Base-by-base conservation (phyloP, 2,888 invertebrate species). In the Sphaerophoria rueppellii region DNA sequence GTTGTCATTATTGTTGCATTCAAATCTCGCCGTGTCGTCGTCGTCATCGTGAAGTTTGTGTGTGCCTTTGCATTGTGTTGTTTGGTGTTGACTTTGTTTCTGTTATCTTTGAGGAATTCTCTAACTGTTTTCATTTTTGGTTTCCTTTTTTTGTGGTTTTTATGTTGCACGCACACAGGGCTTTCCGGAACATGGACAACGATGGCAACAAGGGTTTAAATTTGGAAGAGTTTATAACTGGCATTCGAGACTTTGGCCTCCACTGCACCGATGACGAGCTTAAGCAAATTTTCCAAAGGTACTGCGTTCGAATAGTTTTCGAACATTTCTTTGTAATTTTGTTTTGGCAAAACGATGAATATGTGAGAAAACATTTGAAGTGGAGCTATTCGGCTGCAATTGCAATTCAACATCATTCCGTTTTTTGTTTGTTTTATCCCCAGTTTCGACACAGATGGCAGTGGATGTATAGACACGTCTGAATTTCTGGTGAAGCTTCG, bases 151-250 rank as follows among this genome's bases (percentile, higher is more conserved):
- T 57, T 81, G 63, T 70, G 70, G 63, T 73, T 12, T 71, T 57
- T 24, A 24, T 37, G 14, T n/a, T 58, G 67, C 24, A 61, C 72
- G 16, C 61, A 43, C 50, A 40, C 12, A 96, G 96, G 90, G 92
- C 96, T 87, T 98, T 99, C 91, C 95, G 97, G 65, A 93, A 96
- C 61, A 96, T 98, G 95, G 98, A 99, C 90, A 96, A 98, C 82
- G 98, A 98, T 91, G 96, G 96, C 48, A 98, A 95, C 92, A 96
- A 95, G 90, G 93, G 94, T 58, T 91, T 99, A 76, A 96, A 94
- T 89, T 92, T 94, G 78, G 96, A 96, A 12, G 98, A 98, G 91
- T 98, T 99, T 90, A 90, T 93, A 6, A 94, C 95, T 82, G 98
- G 98, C 1, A 92, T 98, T 83, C 93, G 92, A 70, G 96, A 97